Conservation (phyloP, 2,888 invertebrate species). For the Erynnis tages region DNA sequence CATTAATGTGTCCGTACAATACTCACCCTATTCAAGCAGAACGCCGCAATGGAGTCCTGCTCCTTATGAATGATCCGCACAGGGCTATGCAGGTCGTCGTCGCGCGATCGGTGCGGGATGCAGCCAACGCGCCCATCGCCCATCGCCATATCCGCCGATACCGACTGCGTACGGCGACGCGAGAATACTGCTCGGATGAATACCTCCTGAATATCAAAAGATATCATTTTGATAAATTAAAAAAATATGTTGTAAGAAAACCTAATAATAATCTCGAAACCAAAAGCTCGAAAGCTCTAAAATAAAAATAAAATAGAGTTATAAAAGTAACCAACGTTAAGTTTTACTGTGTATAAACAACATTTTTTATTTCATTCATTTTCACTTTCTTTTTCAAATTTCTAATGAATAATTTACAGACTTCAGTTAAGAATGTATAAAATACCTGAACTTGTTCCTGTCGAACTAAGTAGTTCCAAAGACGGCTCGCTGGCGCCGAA, state of each 20-base stretch:
- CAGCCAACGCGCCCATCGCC: slow-evolving; percentile 38
- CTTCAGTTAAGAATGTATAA: not conserved
- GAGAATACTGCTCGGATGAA: slow-evolving; percentile 98
- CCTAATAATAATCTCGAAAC: not conserved
- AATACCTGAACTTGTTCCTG: slow-evolving; percentile 92
- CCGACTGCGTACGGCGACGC: slow-evolving; percentile 83
- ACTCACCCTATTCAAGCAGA: slow-evolving; percentile 95
- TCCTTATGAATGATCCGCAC: slow-evolving; percentile 99
- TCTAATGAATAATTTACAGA: too few species aligned
- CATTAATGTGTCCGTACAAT: too few species aligned
- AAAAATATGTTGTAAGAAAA: not conserved
- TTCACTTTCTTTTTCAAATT: too few species aligned
- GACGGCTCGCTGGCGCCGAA: slow-evolving; percentile 88
- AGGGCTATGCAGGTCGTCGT: slow-evolving; percentile 85
- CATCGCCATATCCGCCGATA: slow-evolving; percentile 38
- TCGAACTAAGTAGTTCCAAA: slow-evolving; percentile 96
- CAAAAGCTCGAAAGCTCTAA: too few species aligned
- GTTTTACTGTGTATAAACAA: too few species aligned
- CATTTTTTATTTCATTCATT: too few species aligned
- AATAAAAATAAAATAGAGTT: too few species aligned
- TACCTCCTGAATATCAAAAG: slow-evolving; percentile 80
- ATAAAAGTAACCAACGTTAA: too few species aligned
- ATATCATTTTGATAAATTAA: not conserved
- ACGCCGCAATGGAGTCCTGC: slow-evolving; percentile 98
- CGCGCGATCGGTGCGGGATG: slow-evolving; percentile 42